Percentiles rank a stretch among this genome's conserved stretches.
Evolutionary conservation across 1,140 invertebrate species (phyloP).

Genomic region (Coelopa frigida): DNA sequence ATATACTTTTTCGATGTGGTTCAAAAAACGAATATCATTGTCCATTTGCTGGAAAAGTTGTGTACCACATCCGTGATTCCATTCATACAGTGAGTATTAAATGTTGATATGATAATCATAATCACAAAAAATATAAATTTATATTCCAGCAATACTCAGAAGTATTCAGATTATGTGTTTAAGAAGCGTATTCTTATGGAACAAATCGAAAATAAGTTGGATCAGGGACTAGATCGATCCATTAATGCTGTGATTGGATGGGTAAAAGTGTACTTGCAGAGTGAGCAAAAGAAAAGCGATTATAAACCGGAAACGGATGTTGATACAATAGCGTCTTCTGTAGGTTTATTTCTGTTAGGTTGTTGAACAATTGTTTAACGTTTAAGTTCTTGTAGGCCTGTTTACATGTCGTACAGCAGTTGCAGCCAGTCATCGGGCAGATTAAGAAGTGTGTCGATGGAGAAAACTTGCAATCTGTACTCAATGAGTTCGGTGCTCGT

Average conservation of each 20-base stretch:
- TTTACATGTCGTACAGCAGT: constrained; percentile 75
- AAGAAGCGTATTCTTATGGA: constrained; percentile 81
- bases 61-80: constrained; percentile 86
- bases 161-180: constrained; percentile 78
- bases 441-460: constrained; percentile 85
- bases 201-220: constrained; percentile 86
- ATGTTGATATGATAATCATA: background rate
- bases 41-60: constrained; percentile 92
- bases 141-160: constrained; percentile 67
- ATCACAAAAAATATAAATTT: constrained; percentile 1
- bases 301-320: constrained; percentile 89
- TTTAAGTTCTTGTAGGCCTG: constrained; percentile 63
- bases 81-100: constrained; percentile 65
- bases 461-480: constrained; percentile 74
- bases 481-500: constrained; percentile 82
- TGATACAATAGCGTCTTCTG: constrained; percentile 66
- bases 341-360: constrained; percentile 44
- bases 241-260: constrained; percentile 83
- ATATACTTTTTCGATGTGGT: constrained; percentile 94
- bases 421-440: constrained; percentile 67
- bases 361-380: background rate
- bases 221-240: constrained; percentile 81
- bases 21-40: constrained; percentile 90
- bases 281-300: constrained; percentile 92
- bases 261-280: constrained; percentile 83